phyloP scores from a whole-genome alignment of 2,113 vertebrate species.

The Megaceryle maxima region DNA sequence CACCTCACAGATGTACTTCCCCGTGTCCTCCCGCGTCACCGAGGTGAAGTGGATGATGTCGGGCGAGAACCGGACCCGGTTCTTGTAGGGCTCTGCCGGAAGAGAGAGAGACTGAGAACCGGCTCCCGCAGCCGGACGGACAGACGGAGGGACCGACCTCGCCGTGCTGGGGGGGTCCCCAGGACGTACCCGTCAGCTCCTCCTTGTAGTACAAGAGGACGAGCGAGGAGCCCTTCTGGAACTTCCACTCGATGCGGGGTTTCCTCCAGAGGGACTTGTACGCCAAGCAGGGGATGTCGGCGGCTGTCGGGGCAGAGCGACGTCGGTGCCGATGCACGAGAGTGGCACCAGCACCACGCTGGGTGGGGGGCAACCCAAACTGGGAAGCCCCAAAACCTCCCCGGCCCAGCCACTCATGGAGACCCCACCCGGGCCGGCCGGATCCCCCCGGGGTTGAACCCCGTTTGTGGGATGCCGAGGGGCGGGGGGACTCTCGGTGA shows the following conservation, averaged over 20 bases:
- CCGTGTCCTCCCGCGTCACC: conserved; percentile 65
- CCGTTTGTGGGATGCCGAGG: not conserved
- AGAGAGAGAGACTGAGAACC: not conserved
- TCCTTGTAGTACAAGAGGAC: conserved; percentile 49
- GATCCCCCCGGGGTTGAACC: too few species aligned
- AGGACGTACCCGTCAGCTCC: conserved; percentile 54
- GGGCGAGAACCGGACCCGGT: conserved; percentile 11
- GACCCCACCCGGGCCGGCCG: not conserved
- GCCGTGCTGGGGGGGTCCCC: not conserved
- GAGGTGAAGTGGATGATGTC: conserved; percentile 5
- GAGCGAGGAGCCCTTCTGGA: not conserved
- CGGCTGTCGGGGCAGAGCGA: not conserved
- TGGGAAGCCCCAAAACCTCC: too few species aligned
- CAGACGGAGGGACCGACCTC: not conserved
- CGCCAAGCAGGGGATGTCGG: conserved; percentile 18
- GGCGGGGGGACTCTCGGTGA: not conserved
- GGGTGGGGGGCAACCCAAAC: too few species aligned
- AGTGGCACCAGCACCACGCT: too few species aligned
- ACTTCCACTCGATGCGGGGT: conserved; percentile 75
- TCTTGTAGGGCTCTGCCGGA: conserved; percentile 39
- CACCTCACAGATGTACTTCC: conserved; percentile 71
- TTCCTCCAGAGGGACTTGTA: rapidly evolving
- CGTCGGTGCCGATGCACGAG: too few species aligned
- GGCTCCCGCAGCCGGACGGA: not conserved
- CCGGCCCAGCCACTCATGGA: not conserved